A percentile compares a stretch with the other conserved stretches of the same genome.
Evolutionary conservation across 2,113 vertebrate species (phyloP).

Genomic region (Lipophrys pholis): DNA sequence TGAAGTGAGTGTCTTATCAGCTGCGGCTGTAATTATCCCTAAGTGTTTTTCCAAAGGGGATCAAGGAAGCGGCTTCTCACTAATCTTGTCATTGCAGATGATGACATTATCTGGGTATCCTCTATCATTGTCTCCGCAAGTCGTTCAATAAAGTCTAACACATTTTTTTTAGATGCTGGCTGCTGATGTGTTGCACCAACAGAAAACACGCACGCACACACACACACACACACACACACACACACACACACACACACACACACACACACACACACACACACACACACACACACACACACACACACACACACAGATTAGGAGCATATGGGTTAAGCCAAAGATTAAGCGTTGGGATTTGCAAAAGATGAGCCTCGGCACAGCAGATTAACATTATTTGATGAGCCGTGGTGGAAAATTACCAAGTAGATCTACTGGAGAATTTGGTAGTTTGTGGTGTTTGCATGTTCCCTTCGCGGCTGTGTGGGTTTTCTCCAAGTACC

Average conservation of each 20-base stretch:
- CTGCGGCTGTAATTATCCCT: slow-evolving; percentile 55
- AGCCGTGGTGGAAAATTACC: slow-evolving; percentile 26
- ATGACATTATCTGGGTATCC: slow-evolving; percentile 47
- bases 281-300: not conserved
- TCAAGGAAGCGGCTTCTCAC: slow-evolving; percentile 32
- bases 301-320: slow-evolving; percentile 35
- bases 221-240: too few species aligned
- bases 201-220: too few species aligned
- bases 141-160: slow-evolving; percentile 41
- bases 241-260: slow-evolving; percentile 6
- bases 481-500: too few species aligned
- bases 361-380: slow-evolving; percentile 59
- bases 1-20: slow-evolving; percentile 55
- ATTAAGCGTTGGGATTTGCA: slow-evolving; percentile 66
- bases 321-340: slow-evolving; percentile 45
- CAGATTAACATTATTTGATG: slow-evolving; percentile 63
- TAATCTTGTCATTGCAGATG: slow-evolving; percentile 41
- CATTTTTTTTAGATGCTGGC: slow-evolving; percentile 18
- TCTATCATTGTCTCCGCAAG: slow-evolving; percentile 34
- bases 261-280: slow-evolving; percentile 8
- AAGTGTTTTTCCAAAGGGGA: slow-evolving; percentile 44
- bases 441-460: not conserved
- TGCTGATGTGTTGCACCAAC: slow-evolving; percentile 28
- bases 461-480: too few species aligned
- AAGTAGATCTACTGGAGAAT: not conserved